A percentile compares a stretch with the other conserved stretches of the same genome.
Conservation (phyloP, 92 coral and sea anemone species). For the Montipora capitata region DNA sequence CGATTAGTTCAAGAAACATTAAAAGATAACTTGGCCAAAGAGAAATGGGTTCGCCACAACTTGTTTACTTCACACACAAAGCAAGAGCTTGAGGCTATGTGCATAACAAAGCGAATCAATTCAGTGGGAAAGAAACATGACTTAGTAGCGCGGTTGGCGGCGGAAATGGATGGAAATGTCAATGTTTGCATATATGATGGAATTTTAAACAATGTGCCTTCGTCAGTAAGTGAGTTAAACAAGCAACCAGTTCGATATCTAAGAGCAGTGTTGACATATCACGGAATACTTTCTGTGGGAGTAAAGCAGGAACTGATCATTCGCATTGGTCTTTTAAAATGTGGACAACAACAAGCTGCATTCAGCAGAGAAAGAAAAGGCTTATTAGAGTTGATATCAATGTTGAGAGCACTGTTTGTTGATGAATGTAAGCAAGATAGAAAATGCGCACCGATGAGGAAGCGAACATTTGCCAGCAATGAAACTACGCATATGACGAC, state of each 20-base stretch:
- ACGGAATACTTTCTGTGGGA: conserved; percentile 6
- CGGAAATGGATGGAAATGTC: conserved; percentile 14
- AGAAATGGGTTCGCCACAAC: conserved; percentile 20
- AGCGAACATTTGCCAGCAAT: too few species aligned
- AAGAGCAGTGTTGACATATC: not conserved
- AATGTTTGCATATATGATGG: conserved; percentile 5
- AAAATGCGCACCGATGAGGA: too few species aligned
- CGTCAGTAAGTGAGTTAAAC: conserved; percentile 5
- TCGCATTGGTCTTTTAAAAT: conserved; percentile 25
- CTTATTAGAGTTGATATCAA: conserved; percentile 17
- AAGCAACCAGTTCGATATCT: conserved; percentile 29
- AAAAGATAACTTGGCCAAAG: not conserved
- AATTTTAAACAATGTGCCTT: conserved; percentile 13
- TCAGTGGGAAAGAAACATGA: conserved; percentile 19
- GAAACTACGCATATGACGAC: too few species aligned
- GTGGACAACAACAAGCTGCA: conserved; percentile 35
- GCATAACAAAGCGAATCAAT: not conserved
- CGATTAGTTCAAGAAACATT: conserved; percentile 13
- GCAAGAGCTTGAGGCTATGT: conserved; percentile 28
- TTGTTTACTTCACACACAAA: conserved; percentile 38
- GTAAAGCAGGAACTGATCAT: conserved; percentile 36
- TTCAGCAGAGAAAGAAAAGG: conserved; percentile 41
- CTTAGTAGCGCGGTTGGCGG: conserved; percentile 15
- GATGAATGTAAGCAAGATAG: too few species aligned
- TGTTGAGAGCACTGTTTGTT: conserved; percentile 1